Conservation (phyloP, 2,113 vertebrate species). For the Myotis yumanensis region DNA sequence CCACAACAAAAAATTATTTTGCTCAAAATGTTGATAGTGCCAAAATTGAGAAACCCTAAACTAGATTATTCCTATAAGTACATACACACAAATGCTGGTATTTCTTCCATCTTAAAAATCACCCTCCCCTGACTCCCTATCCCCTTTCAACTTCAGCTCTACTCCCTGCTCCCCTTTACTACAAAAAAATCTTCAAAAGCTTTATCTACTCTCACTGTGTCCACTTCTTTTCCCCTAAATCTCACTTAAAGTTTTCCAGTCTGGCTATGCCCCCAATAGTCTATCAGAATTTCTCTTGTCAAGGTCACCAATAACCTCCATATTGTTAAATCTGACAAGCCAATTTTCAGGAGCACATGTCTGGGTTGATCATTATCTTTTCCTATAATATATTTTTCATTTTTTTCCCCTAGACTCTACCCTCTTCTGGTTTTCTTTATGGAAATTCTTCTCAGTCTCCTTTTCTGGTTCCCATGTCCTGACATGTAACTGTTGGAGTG, state of each 20-base stretch:
- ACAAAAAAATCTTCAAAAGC: neutral
- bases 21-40: neutral
- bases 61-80: neutral
- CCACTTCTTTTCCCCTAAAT: constrained; percentile 24
- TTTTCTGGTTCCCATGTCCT: constrained; percentile 3
- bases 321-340: neutral
- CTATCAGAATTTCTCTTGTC: neutral
- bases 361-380: neutral
- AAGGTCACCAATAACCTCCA: neutral
- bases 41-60: constrained; percentile 9
- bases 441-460: neutral
- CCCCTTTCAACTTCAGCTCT: neutral
- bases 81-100: neutral
- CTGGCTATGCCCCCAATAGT: neutral
- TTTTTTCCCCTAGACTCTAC: neutral
- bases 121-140: neutral
- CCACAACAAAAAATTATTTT: constrained; percentile 20
- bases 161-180: neutral
- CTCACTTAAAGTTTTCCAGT: neutral
- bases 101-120: constrained; percentile 4
- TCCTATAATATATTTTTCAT: neutral
- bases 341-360: neutral
- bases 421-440: neutral
- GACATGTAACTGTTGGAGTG: neutral
- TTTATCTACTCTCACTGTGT: neutral